Evolutionary conservation across 1,140 invertebrate species (phyloP).

Genomic region (Pogonognathellus flavescens): DNA sequence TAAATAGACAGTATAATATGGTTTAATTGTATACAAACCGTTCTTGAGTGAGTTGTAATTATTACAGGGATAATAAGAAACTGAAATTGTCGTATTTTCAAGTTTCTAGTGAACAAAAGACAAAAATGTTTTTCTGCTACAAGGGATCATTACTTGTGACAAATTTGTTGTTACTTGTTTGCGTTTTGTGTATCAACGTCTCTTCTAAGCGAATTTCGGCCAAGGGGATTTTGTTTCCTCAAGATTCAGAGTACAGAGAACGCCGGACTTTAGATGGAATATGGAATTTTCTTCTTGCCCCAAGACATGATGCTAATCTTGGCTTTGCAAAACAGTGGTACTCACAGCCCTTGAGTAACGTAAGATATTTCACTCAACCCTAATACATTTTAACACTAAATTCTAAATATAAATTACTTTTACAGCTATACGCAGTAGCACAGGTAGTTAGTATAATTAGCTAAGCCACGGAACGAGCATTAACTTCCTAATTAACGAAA

Average conservation of each 20-base stretch:
- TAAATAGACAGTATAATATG: no score
- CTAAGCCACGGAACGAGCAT: background rate
- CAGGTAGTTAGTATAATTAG: background rate
- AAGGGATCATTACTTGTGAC: no score
- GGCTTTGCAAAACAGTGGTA: conserved; percentile 74
- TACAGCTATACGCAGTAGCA: no score
- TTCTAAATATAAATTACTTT: background rate
- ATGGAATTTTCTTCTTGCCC: conserved; percentile 73
- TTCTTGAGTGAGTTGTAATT: no score
- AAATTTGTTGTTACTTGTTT: background rate
- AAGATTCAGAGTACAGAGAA: conserved; percentile 71
- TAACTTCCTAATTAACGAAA: background rate
- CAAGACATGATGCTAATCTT: conserved; percentile 68
- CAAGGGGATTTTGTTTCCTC: conserved; percentile 71
- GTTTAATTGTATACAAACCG: no score
- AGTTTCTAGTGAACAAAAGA: no score
- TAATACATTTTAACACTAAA: background rate
- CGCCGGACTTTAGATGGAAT: conserved; percentile 72
- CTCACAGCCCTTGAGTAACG: conserved; percentile 63
- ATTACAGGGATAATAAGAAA: no score
- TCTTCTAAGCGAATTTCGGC: background rate
- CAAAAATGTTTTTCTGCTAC: no score
- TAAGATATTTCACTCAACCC: background rate
- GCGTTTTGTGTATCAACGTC: background rate
- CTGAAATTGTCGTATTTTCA: no score